Evolutionary conservation across 1,140 invertebrate species (phyloP).

Genomic region (Panagrolaimus sp.): DNA sequence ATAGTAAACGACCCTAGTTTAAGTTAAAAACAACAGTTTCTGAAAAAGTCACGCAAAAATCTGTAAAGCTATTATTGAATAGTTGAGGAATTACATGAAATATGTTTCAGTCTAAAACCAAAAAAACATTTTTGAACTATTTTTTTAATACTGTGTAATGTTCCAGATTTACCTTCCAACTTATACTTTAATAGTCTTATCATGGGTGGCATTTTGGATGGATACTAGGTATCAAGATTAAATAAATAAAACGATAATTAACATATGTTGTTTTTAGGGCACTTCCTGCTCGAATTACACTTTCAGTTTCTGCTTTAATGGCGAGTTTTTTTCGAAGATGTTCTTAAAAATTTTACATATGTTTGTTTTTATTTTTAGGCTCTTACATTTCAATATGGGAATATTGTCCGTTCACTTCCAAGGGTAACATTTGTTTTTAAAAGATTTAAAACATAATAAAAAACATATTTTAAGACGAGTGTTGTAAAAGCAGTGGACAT

Average conservation of each 20-base stretch:
- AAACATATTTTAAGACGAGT: slow-evolving; percentile 28
- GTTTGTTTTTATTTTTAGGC: slow-evolving; percentile 23
- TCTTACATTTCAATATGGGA: slow-evolving; percentile 57
- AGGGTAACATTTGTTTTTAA: slow-evolving; percentile 26
- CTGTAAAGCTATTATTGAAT: too few species aligned
- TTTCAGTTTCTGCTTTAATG: slow-evolving; percentile 37
- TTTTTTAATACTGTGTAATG: too few species aligned
- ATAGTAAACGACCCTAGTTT: too few species aligned
- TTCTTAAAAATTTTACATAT: background rate
- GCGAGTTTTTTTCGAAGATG: background rate
- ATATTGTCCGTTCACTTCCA: slow-evolving; percentile 53
- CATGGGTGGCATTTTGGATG: slow-evolving; percentile 57
- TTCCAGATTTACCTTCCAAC: slow-evolving; percentile 57
- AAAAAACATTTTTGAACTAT: too few species aligned
- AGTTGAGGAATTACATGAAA: too few species aligned
- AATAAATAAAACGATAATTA: too few species aligned
- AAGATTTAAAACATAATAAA: background rate
- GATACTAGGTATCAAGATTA: slow-evolving; percentile 29
- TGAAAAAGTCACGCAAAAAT: too few species aligned
- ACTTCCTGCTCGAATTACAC: slow-evolving; percentile 48
- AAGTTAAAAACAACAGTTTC: too few species aligned
- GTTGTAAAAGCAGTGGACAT: slow-evolving; percentile 56
- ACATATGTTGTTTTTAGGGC: slow-evolving; percentile 26
- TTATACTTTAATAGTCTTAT: slow-evolving; percentile 53
- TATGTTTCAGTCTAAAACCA: too few species aligned